Conservation (phyloP, 2,888 invertebrate species). For the Cheilosia grossa region DNA sequence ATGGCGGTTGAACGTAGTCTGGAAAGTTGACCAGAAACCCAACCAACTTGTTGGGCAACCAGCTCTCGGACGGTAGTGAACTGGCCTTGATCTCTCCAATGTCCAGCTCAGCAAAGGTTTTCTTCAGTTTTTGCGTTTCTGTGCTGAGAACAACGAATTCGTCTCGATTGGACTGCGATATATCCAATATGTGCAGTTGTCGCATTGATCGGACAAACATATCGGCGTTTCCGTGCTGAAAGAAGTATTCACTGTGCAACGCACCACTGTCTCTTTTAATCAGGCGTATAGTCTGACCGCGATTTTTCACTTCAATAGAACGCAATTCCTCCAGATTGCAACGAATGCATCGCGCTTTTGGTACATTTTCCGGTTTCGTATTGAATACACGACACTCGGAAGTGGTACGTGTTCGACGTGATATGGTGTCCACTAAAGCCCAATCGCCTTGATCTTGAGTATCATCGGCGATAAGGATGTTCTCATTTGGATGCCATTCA, state of each 20-base stretch:
- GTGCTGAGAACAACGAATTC: slow-evolving; percentile 89
- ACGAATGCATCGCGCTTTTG: slow-evolving; percentile 84
- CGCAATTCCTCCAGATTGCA: slow-evolving; percentile 87
- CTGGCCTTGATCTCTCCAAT: slow-evolving; percentile 84
- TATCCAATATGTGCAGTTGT: slow-evolving; percentile 80
- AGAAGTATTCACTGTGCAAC: slow-evolving; percentile 88
- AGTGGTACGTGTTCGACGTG: slow-evolving; percentile 81
- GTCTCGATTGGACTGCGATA: slow-evolving; percentile 87
- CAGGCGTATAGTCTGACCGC: slow-evolving; percentile 86
- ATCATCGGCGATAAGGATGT: slow-evolving; percentile 88
- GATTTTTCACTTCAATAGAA: slow-evolving; percentile 86
- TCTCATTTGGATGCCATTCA: slow-evolving; percentile 93
- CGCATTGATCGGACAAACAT: slow-evolving; percentile 83
- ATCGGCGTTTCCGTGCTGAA: slow-evolving; percentile 94
- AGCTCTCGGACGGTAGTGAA: slow-evolving; percentile 79
- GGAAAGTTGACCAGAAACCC: slow-evolving; percentile 81
- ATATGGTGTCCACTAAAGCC: slow-evolving; percentile 91
- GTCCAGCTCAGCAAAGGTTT: slow-evolving; percentile 94
- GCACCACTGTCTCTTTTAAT: slow-evolving; percentile 86
- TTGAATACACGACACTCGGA: slow-evolving; percentile 82
- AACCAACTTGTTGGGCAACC: slow-evolving; percentile 81
- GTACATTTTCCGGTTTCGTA: slow-evolving; percentile 79
- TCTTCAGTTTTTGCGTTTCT: slow-evolving; percentile 89
- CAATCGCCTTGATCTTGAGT: slow-evolving; percentile 91
- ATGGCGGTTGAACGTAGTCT: slow-evolving; percentile 80